These are phyloP conservation scores for Cirrhinus molitorella DNA, from an alignment of 2,797 vertebrate genomes.

Conservation along the genomic window DNA sequence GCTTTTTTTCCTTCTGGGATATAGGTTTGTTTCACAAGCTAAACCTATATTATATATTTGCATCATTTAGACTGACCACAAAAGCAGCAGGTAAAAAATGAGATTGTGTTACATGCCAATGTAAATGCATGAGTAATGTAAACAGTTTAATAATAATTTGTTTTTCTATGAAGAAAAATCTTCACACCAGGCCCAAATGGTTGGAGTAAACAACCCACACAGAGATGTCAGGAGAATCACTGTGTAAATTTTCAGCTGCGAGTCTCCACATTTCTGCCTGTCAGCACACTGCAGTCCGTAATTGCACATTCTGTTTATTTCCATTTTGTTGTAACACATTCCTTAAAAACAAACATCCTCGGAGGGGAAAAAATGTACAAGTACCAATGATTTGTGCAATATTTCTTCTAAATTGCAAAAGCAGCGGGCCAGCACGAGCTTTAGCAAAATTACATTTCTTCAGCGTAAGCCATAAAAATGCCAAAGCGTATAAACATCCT, in stretches of 20 bases:
- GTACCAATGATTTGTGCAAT: conserved; percentile 68
- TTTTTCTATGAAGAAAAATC: conserved; percentile 79
- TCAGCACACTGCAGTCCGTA: conserved; percentile 62
- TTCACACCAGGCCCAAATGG: conserved; percentile 72
- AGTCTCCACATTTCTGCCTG: conserved; percentile 67
- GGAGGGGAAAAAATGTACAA: conserved; percentile 63
- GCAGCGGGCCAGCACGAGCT: conserved; percentile 52
- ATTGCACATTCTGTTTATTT: conserved; percentile 63
- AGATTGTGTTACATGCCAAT: conserved; percentile 67
- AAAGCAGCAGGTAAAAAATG: conserved; percentile 65
- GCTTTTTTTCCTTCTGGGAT: neutral
- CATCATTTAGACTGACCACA: conserved; percentile 72
- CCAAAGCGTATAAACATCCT: conserved; percentile 71
- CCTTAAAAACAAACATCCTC: conserved; percentile 69
- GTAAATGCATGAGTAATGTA: conserved; percentile 69
- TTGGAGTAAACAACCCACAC: conserved; percentile 70
- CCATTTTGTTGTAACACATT: conserved; percentile 68
- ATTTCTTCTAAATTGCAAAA: conserved; percentile 72
- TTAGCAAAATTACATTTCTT: conserved; percentile 57
- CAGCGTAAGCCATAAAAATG: conserved; percentile 54
- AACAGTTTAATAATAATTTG: conserved; percentile 75
- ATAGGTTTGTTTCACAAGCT: neutral
- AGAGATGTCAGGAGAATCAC: conserved; percentile 54
- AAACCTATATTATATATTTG: conserved; percentile 66
- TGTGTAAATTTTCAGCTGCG: conserved; percentile 63